These are phyloP conservation scores for Mizuhopecten yessoensis DNA, from an alignment of 1,140 invertebrate species.

Conservation along the genomic window DNA sequence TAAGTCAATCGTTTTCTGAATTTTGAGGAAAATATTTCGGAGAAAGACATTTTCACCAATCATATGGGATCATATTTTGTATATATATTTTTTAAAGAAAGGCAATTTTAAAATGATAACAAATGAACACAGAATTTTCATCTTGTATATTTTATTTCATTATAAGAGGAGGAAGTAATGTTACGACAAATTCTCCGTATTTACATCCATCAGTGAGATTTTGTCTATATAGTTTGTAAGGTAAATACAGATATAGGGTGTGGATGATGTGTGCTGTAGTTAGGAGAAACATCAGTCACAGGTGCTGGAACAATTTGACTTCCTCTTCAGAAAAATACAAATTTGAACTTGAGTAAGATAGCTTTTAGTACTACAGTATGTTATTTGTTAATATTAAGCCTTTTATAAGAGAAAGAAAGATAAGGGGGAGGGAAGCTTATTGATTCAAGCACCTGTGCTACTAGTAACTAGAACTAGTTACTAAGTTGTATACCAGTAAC, in stretches of 20 bases:
- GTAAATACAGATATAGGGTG: background rate
- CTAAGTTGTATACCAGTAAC: background rate
- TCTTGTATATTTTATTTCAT: conserved; percentile 27
- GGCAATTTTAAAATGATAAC: too few species aligned
- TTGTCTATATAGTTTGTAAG: background rate
- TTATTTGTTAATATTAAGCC: background rate
- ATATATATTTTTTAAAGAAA: too few species aligned
- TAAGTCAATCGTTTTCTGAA: too few species aligned
- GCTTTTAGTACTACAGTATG: too few species aligned
- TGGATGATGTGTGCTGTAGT: background rate
- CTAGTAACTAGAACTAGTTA: background rate
- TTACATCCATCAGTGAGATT: background rate
- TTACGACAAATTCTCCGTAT: background rate
- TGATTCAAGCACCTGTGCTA: background rate
- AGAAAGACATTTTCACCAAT: too few species aligned
- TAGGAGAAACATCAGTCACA: background rate
- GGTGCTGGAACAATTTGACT: background rate
- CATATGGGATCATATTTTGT: too few species aligned
- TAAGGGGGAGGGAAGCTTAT: background rate
- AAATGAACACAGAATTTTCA: background rate
- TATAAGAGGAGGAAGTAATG: background rate
- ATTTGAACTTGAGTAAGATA: too few species aligned
- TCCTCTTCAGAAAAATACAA: background rate
- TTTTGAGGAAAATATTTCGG: too few species aligned
- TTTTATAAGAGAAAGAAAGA: too few species aligned